Base-by-base conservation (phyloP, 2,113 vertebrate genomes). In the pig (Sus scrofa) region DNA sequence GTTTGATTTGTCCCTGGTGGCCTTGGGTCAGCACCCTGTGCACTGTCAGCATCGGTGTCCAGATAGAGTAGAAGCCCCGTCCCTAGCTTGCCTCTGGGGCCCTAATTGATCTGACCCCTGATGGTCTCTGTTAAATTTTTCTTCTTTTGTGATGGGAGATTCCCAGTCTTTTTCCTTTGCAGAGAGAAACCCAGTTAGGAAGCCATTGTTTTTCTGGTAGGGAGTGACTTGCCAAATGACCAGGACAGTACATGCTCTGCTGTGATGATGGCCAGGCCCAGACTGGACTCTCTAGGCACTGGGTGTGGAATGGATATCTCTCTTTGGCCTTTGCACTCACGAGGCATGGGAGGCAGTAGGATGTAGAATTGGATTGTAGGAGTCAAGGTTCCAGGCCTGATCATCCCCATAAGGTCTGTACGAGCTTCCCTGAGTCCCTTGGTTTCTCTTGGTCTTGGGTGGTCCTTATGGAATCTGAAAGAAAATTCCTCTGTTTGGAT, bases 211-310 rank as follows among this genome's bases (percentile, higher is more conserved):
- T 30, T 16, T 89, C 62, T 27, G 16, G 14, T 4, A 27, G 63
- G 52, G 52, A 96, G 95, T 50, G 79, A 92, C 84, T 90, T 84
- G 95, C 96, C 65, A 82, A 44, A 78, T 44, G 86, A 22, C 26
- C 19, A 20, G 87, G 65, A 87, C 87, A 71, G 94, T 22, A 34
- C 65, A 87, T 54, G 14, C 84, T 67, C 84, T 83, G 94, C 96
- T 39, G 2, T n/a, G 75, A 86, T 7, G 79, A 78, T 26, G 74
- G 79, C 94, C 44, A 14, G 71, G 83, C 54, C 19, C 85, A 50
- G 89, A 44, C 32, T 2, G 26, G 19, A 22, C 65, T n/a, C 83
- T 44, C 77, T 7, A 34, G n/a, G 75, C 6, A 5, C 50, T 3
- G 60, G 32, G 32, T 60, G 24, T 75, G 15, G 79, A 68, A 54